Evolutionary conservation across 2,888 invertebrate genomes (phyloP).

Genomic region (Rhamnusium bicolor): DNA sequence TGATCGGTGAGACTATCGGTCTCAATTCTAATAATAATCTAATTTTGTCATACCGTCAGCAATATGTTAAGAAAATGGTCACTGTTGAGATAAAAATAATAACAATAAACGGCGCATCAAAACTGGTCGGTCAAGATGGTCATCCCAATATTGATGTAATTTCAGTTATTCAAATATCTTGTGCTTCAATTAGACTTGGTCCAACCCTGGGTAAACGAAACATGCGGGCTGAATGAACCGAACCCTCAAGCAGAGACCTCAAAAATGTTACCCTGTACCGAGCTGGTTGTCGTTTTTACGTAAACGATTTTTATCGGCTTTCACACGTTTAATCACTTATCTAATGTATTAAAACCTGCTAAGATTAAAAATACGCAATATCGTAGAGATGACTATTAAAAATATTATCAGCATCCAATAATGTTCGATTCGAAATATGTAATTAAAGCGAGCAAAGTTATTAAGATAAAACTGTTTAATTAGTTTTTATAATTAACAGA

Average conservation of each 20-base stretch:
- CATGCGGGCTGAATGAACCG: neutral
- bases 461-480: conserved; percentile 1
- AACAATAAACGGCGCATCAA: no score
- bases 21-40: no score
- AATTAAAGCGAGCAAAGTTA: conserved; percentile 1
- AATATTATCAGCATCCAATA: neutral
- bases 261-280: neutral
- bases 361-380: neutral
- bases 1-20: no score
- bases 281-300: neutral
- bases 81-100: no score
- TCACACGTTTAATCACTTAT: neutral
- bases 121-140: no score
- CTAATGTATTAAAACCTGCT: neutral
- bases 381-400: neutral
- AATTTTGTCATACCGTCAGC: no score
- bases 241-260: neutral
- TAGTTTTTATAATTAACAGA: neutral
- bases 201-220: neutral
- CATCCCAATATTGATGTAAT: no score
- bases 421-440: neutral
- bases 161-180: no score
- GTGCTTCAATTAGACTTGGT: no score
- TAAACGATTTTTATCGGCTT: neutral
- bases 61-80: no score